Base-by-base conservation (phyloP, 2,113 vertebrate genomes). In the Amphiprion ocellaris region DNA sequence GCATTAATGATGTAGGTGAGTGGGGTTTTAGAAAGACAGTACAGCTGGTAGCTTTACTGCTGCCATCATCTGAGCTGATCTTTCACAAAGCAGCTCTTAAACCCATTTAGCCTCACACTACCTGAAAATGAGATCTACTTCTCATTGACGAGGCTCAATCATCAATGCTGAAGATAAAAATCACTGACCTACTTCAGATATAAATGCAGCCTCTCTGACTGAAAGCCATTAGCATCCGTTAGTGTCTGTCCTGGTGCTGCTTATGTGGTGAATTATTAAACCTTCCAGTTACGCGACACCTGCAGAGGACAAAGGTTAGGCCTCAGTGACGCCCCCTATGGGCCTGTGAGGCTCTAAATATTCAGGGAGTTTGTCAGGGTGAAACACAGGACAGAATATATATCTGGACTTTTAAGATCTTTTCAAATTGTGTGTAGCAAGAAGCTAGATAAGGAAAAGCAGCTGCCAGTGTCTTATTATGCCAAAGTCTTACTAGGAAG, bases 221-320 rank as follows among this genome's bases (percentile, higher is more conserved):
- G 26, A 49, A 46, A 70, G 41, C 46, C 61, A 68, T 52, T 33
- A 59, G 26, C 60, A 61, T 44, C 46, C 53, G 24, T 56, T 14
- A 30, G n/a, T 15, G 50, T 65, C 30, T 58, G 56, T 17, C 19
- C 16, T 30, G 23, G 47, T 33, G 10, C 16, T 41, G n/a, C 81
- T 69, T 62, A 64, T 23, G 77, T 63, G 19, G 79, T 92, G 62
- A 89, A 93, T 93, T 85, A 94, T 94, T 94, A 79, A 92, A 23
- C 74, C 74, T 4, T n/a, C 62, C 67, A 26, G 85, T 73, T 81
- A 90, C 66, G 74, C 50, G 82, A 89, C 70, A 90, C 69, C 69
- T 10, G 19, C 49, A 30, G 59, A 62, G 77, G 82, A 71, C 85
- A 87, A 79, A 74, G 81, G 79, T 81, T 60, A 68, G 16, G 5